Evolutionary conservation across 2,888 invertebrate genomes (phyloP).

Genomic region (Phortica magna): DNA sequence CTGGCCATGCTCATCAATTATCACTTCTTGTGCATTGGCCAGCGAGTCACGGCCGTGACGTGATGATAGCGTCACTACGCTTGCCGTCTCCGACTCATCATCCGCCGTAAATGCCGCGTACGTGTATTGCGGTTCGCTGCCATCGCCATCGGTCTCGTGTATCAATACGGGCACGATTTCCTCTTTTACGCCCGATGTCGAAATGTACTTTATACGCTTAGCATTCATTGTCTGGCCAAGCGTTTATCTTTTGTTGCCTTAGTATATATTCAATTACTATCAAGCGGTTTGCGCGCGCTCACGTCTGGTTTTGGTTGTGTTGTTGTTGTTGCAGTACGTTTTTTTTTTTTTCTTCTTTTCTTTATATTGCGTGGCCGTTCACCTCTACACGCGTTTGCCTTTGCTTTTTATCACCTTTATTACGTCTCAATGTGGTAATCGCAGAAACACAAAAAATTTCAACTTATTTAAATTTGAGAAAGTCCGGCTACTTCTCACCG

Average conservation of each 20-base stretch:
- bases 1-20: slow-evolving; percentile 74
- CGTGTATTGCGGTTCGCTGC: slow-evolving; percentile 67
- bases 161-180: slow-evolving; percentile 72
- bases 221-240: slow-evolving; percentile 61
- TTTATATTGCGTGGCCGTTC: background rate
- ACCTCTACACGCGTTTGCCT: background rate
- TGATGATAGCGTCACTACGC: slow-evolving; percentile 64
- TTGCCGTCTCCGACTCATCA: slow-evolving; percentile 68
- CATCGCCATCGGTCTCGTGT: slow-evolving; percentile 64
- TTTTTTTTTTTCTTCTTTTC: background rate
- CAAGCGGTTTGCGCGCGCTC: background rate
- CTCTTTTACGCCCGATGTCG: slow-evolving; percentile 60
- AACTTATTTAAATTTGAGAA: slow-evolving; percentile 13
- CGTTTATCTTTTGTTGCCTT: background rate
- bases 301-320: background rate
- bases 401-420: slow-evolving; percentile 7
- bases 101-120: slow-evolving; percentile 72
- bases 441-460: background rate
- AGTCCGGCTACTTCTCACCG: slow-evolving; percentile 51
- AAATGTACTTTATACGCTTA: slow-evolving; percentile 69
- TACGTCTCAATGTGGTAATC: background rate
- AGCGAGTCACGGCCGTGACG: slow-evolving; percentile 58
- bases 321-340: background rate
- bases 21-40: slow-evolving; percentile 69
- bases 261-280: background rate